Percentiles rank a stretch among this genome's conserved stretches.
Evolutionary conservation across 2,888 invertebrate species (phyloP).

Genomic region (Julus scandinavius): DNA sequence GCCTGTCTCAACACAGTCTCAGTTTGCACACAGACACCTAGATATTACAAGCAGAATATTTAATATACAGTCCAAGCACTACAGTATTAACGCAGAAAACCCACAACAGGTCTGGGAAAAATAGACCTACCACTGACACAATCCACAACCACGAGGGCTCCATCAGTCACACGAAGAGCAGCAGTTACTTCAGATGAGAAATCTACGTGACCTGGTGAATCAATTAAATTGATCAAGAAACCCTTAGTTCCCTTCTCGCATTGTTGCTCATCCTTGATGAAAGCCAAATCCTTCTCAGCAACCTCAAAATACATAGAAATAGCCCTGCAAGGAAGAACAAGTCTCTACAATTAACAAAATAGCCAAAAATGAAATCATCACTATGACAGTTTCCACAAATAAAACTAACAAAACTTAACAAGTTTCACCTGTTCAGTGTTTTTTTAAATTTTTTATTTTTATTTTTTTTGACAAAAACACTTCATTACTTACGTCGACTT

Average conservation of each 20-base stretch:
- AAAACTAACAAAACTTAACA: no score
- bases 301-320: constrained; percentile 99
- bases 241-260: constrained; percentile 90
- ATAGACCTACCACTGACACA: constrained; percentile 90
- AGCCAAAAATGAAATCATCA: neutral
- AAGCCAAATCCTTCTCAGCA: constrained; percentile 90
- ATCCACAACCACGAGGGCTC: constrained; percentile 99
- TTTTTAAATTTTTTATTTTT: no score
- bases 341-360: constrained; percentile 8
- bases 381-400: no score
- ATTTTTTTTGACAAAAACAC: no score
- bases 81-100: no score
- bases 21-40: constrained; percentile 99
- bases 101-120: neutral
- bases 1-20: constrained; percentile 99
- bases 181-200: constrained; percentile 99
- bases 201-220: constrained; percentile 99
- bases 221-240: constrained; percentile 99
- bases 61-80: no score
- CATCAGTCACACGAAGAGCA: constrained; percentile 99
- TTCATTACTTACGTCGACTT: constrained; percentile 86
- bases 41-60: neutral
- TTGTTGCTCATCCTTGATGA: constrained; percentile 91
- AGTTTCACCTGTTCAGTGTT: no score
- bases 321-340: constrained; percentile 78